Percentiles rank a stretch among this genome's conserved stretches.
Conservation (phyloP, 2,888 invertebrate species). For the Nipponacmea schrenckii region DNA sequence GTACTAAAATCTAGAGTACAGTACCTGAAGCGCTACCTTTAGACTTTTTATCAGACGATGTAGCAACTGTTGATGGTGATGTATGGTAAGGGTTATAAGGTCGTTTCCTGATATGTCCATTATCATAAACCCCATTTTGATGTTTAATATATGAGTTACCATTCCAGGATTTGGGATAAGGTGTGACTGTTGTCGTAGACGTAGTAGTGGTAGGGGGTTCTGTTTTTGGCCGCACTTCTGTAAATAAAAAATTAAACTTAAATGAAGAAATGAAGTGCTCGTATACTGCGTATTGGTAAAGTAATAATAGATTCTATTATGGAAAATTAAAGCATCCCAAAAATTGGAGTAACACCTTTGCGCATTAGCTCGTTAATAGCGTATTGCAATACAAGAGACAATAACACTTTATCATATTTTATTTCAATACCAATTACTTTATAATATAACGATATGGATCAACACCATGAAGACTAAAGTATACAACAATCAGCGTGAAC, state of each 20-base stretch:
- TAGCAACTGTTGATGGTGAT: not conserved
- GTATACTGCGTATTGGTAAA: too few species aligned
- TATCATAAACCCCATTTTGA: not conserved
- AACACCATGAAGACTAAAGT: too few species aligned
- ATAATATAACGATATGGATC: too few species aligned
- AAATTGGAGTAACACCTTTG: too few species aligned
- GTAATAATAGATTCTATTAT: too few species aligned
- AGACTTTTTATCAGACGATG: not conserved
- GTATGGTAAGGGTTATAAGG: not conserved
- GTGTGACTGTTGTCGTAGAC: slow-evolving; percentile 7
- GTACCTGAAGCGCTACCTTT: not conserved
- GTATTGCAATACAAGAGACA: too few species aligned
- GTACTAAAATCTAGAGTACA: not conserved
- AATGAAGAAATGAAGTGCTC: too few species aligned
- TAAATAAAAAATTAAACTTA: not conserved
- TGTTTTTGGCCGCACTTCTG: slow-evolving; percentile 14
- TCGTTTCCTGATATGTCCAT: not conserved
- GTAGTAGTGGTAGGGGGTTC: slow-evolving; percentile 18
- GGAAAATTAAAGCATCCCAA: too few species aligned
- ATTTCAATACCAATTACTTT: too few species aligned
- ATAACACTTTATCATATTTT: too few species aligned
- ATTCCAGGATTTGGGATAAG: not conserved
- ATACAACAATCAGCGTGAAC: too few species aligned
- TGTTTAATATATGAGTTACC: not conserved
- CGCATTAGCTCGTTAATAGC: too few species aligned